A percentile compares a stretch with the other conserved stretches of the same genome.
These are phyloP conservation scores for Crotophaga sulcirostris DNA, from an alignment of 2,113 vertebrate species.

Conservation along the genomic window DNA sequence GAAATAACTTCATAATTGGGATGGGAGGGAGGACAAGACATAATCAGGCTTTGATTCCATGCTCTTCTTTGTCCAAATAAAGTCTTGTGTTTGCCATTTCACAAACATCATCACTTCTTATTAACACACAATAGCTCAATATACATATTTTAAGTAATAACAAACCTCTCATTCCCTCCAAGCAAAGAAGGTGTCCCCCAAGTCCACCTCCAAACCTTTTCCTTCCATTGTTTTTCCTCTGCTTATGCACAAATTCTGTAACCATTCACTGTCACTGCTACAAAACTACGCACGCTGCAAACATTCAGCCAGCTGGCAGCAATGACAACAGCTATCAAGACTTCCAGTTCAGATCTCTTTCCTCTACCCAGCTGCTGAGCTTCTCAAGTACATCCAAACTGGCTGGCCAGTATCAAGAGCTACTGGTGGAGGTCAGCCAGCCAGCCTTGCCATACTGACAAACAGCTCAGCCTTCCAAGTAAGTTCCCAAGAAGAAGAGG, in stretches of 20 bases:
- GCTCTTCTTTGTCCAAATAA: background rate
- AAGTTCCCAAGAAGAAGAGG: background rate
- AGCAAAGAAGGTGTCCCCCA: background rate
- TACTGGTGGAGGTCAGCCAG: background rate
- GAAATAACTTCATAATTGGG: background rate
- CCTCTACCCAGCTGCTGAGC: background rate
- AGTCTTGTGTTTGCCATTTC: background rate
- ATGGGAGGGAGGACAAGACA: background rate
- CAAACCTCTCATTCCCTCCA: background rate
- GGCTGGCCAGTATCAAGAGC: background rate
- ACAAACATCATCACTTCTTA: background rate
- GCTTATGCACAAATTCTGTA: background rate
- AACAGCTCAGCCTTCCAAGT: background rate
- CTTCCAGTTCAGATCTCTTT: background rate
- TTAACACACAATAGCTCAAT: background rate
- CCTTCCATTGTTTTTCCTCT: background rate
- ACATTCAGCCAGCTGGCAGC: background rate
- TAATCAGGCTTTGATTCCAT: background rate
- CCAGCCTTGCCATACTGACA: accelerated
- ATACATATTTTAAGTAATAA: background rate
- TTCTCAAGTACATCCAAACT: background rate
- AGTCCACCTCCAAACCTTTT: background rate
- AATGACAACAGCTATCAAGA: background rate
- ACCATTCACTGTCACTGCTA: background rate
- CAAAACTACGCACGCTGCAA: background rate